phyloP scores from a whole-genome alignment of 1,140 invertebrate genomes.

The Drosophila chauvacae region DNA sequence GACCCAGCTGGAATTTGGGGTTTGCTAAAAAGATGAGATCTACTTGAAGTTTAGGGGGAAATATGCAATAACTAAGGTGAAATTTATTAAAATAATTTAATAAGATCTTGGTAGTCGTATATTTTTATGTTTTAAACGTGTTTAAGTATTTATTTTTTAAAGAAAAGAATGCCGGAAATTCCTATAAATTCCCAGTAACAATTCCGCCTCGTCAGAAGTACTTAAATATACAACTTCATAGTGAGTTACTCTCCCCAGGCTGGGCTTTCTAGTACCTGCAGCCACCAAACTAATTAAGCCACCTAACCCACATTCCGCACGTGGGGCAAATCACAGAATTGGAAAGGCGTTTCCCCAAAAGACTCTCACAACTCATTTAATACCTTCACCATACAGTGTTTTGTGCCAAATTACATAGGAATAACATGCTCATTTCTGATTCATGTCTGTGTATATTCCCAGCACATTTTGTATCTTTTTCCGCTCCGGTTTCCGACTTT shows the following conservation, averaged over 20 bases:
- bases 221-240: not conserved
- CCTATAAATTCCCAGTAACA: too few species aligned
- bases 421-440: constrained; percentile 66
- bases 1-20: constrained; percentile 20
- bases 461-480: constrained; percentile 61
- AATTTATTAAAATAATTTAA: not conserved
- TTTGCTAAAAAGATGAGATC: not conserved
- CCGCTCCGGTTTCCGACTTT: constrained; percentile 55
- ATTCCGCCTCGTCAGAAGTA: not conserved
- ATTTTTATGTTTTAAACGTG: not conserved
- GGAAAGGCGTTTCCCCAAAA: constrained; percentile 55
- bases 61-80: not conserved
- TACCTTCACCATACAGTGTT: constrained; percentile 32
- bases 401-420: constrained; percentile 66
- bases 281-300: constrained; percentile 24
- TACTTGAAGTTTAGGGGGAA: not conserved
- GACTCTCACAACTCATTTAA: constrained; percentile 36
- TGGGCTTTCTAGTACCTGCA: constrained; percentile 4
- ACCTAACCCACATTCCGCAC: constrained; percentile 27
- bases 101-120: not conserved
- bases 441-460: constrained; percentile 41
- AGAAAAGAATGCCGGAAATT: too few species aligned
- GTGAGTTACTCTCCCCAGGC: not conserved
- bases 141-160: too few species aligned
- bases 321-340: constrained; percentile 56